Evolutionary conservation across 2,113 vertebrate genomes (phyloP).

Genomic region (Lontra canadensis): DNA sequence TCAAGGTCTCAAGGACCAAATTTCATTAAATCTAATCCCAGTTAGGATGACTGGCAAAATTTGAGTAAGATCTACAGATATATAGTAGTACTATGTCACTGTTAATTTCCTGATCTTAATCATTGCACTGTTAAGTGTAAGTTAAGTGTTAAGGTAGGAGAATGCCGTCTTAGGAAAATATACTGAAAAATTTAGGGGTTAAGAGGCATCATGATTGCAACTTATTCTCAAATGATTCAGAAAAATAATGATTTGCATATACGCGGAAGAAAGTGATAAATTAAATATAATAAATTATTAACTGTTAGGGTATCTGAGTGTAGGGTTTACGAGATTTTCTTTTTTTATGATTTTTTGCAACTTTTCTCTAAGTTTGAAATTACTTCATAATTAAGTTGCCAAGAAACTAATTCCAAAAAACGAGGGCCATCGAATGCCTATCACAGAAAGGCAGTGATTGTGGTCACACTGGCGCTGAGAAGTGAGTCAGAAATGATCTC

Average conservation of each 20-base stretch:
- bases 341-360: neutral
- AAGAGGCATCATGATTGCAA: neutral
- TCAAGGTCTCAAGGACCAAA: neutral
- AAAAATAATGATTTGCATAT: neutral
- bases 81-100: neutral
- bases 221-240: neutral
- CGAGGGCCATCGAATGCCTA: neutral
- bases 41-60: neutral
- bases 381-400: neutral
- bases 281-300: neutral
- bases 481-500: neutral
- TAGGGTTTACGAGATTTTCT: neutral
- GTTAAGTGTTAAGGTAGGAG: neutral
- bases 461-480: neutral
- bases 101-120: slow-evolving; percentile 14
- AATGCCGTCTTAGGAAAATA: slow-evolving; percentile 1
- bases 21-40: neutral
- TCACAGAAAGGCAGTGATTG: neutral
- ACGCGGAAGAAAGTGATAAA: neutral
- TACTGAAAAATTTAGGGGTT: neutral
- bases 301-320: neutral
- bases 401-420: neutral
- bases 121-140: neutral
- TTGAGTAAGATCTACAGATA: neutral
- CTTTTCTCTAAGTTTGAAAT: neutral